Evolutionary conservation across 2,888 invertebrate genomes (phyloP), one percentile per base, ranked within the genome.

Genomic region (Caenorhabditis sp.): DNA sequence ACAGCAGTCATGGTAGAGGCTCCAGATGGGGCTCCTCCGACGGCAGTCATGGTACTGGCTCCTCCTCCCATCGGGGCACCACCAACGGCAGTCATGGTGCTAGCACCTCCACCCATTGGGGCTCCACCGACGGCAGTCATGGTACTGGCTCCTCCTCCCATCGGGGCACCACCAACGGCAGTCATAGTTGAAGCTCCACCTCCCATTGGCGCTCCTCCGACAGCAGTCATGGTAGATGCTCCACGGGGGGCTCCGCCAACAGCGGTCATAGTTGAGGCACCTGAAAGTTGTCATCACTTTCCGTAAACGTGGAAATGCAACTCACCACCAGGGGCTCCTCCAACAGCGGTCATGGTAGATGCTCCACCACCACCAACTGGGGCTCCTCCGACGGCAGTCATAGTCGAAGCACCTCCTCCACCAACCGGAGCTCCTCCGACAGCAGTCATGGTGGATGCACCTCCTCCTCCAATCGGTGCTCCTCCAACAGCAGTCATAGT

Each of bases 391-490:
- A 68, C 76, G 24, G 72, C 80, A 13, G 70, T 65, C 65, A 60
- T 71, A 15, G 76, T 65, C 11, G 86, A 86, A 1, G 80, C 67
- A 58, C n/a, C n/a, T n/a, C n/a, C n/a, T n/a, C n/a, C n/a, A n/a
- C 87, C 86, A 24, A 71, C 70, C 62, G 72, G 62, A 5, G 85
- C 85, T 35, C 80, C 85, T 26, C 83, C 86, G 50, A 87, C 84
- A 18, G 87, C 88, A n/a, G 88, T 87, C 86, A 88, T 88, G 8
- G 86, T 87, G 0, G 83, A 84, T 0, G 81, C 50, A 47, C 82
- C 76, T 55, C 81, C 47, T 47, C 82, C 76, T 50, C 78, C 74
- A 4, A 44, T 56, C 18, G 68, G 68, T 4, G 62, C 61, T 1
- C 76, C 71, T 26, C 70, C 70, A 4, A 70, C 83, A 20, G 70